Percentiles rank a stretch among this genome's conserved stretches.
Evolutionary conservation across 1,140 invertebrate genomes (phyloP).

Genomic region (Aphelinus atriplicis): DNA sequence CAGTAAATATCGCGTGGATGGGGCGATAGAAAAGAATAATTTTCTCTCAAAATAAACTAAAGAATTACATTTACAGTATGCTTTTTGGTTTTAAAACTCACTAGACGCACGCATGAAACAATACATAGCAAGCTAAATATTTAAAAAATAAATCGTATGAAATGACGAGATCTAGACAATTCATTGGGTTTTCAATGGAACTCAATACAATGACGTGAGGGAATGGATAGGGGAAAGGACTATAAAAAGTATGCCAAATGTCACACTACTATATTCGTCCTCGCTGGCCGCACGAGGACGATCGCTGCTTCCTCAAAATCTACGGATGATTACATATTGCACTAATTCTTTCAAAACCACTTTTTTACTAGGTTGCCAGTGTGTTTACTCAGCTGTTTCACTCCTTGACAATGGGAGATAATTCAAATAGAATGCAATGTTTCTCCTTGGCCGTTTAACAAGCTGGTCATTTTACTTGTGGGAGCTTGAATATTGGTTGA

Average conservation of each 20-base stretch:
- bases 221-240: constrained; percentile 1
- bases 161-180: constrained; percentile 29
- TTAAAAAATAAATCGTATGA: constrained; percentile 25
- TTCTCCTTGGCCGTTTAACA: constrained; percentile 4
- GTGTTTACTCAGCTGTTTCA: background rate
- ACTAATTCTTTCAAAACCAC: constrained; percentile 32
- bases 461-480: constrained; percentile 12
- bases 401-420: constrained; percentile 22
- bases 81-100: constrained; percentile 40
- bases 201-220: constrained; percentile 9
- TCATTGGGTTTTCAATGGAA: constrained; percentile 27
- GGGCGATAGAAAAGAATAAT: constrained; percentile 20
- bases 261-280: constrained; percentile 31
- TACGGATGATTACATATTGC: constrained; percentile 42
- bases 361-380: background rate
- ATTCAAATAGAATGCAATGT: constrained; percentile 30
- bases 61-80: constrained; percentile 13
- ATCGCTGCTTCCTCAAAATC: constrained; percentile 24
- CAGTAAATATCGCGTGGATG: constrained; percentile 28
- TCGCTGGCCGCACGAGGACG: constrained; percentile 22
- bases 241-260: constrained; percentile 39
- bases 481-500: constrained; percentile 12
- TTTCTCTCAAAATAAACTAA: constrained; percentile 24
- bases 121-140: constrained; percentile 23
- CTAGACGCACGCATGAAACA: constrained; percentile 38